Evolutionary conservation across 2,797 vertebrate genomes (phyloP), one percentile per base, ranked within the genome.

Genomic region (Enteromius fasciolatus): DNA sequence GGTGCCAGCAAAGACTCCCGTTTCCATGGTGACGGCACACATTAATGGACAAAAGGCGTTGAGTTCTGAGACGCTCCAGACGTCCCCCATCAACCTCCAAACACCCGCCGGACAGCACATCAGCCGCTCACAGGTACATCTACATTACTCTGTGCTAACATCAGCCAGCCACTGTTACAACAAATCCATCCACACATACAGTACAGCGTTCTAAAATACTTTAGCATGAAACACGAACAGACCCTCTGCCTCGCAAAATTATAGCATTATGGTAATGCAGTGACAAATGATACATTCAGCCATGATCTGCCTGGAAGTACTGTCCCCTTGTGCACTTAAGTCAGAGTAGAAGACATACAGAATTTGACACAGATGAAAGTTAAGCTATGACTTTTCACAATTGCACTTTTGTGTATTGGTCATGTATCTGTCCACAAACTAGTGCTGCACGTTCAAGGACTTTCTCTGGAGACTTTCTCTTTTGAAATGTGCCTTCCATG

Each of bases 21-120:
- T 94, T 90, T 94, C 95, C 90, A 96, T 96, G 96, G 96, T 96
- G 91, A 95, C 96, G 0, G 94, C 96, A 85, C 95, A 95, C 90
- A 92, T 95, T 75, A 96, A 94, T 67, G 96, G 96, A 88, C 94
- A 95, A 90, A 95, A 93, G 92, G 90, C 85, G 83, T 89, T 85
- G 48, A 90, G 92, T 84, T 89, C 90, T 4, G 94, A 95, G 87
- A 90, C 90, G 64, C 93, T 93, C 61, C 96, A 94, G 90, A 92
- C 90, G 72, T 91, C 93, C 63, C 94, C 95, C 87, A 91, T 94
- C 91, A 93, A 94, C 92, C 94, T 94, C 75, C 95, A 95, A 91
- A 95, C 90, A 52, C 86, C 90, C 61, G 23, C 23, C 31, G 80
- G 89, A 89, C 91, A 91, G 89, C 89, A 85, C 68, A 78, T 86